Base-by-base conservation (phyloP, 2,888 invertebrate species). In the Hypomecis atomaria region DNA sequence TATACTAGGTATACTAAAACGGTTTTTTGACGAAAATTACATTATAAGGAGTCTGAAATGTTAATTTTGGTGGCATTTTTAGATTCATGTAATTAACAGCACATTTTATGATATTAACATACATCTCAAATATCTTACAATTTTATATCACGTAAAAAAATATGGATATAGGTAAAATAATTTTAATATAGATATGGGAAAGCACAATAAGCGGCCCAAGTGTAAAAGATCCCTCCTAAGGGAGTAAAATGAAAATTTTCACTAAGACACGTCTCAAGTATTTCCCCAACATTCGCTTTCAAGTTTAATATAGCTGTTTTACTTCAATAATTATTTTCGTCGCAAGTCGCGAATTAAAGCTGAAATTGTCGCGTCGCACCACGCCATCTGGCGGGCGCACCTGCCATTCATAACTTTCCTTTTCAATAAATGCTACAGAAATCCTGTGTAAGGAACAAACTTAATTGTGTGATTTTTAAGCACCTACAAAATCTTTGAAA, bases 371-470 rank as follows among this genome's bases (percentile, higher is more conserved):
- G 70, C 63, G 65, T 56, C 66, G 69, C 70, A 77, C 77, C 75
- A 78, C 78, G 76, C 73, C 83, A 83, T 81, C 76, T 82, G 81
- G 77, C 77, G 71, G 65, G 61, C 71, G 69, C 86, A 86, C 85
- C 85, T 86, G 86, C 76, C 81, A 73, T 76, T 76, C 74, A 66
- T 71, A 83, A 86, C 84, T 86, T 87, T 86, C 84, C 85, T 83
- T 86, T 86, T 86, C 85, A 84, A 85, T 87, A 83, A 87, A 81
- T 83, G 78, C 79, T 71, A 72, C 75, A 65, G 63, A 73, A 74
- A 73, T 73, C 75, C 57, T 60, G 58, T 63, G 73, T 77, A 71
- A 63, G 34, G 74, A 74, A 72, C 66, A 69, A 71, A 74, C 63
- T 75, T 66, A 74, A 79, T 76, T 74, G 72, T 73, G 73, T 73